These are phyloP conservation scores for Eueides isabella DNA, from an alignment of 1,140 invertebrate genomes.

Conservation along the genomic window DNA sequence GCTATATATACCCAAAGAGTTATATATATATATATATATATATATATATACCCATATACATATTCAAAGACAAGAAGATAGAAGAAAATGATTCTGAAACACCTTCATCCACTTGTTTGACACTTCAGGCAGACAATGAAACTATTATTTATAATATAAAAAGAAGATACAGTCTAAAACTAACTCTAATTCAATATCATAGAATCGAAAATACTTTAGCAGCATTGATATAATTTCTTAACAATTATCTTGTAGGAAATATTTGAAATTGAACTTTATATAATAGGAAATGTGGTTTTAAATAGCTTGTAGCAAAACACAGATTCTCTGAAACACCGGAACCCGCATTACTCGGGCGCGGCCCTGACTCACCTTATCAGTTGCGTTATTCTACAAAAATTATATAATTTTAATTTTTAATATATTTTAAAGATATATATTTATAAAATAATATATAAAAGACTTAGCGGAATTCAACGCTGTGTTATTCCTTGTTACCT, in stretches of 20 bases:
- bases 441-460: too few species aligned
- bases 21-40: too few species aligned
- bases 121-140: conserved; percentile 19
- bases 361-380: conserved; percentile 53
- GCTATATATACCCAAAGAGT: too few species aligned
- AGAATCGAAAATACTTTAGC: conserved; percentile 1
- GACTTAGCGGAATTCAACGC: too few species aligned
- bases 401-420: neutral
- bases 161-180: neutral
- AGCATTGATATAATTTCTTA: neutral
- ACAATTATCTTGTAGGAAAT: conserved; percentile 4
- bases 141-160: conserved; percentile 22
- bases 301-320: neutral
- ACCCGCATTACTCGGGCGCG: conserved; percentile 54
- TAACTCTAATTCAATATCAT: neutral
- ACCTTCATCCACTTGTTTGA: conserved; percentile 15
- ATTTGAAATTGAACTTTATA: conserved; percentile 14
- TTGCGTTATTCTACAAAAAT: conserved; percentile 38
- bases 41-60: too few species aligned
- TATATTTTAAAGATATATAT: too few species aligned
- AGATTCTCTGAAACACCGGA: conserved; percentile 50
- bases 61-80: neutral
- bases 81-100: neutral
- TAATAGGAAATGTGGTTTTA: neutral
- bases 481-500: too few species aligned